Evolutionary conservation across 2,888 invertebrate genomes (phyloP).

Genomic region (Scaptomyza tumidula): DNA sequence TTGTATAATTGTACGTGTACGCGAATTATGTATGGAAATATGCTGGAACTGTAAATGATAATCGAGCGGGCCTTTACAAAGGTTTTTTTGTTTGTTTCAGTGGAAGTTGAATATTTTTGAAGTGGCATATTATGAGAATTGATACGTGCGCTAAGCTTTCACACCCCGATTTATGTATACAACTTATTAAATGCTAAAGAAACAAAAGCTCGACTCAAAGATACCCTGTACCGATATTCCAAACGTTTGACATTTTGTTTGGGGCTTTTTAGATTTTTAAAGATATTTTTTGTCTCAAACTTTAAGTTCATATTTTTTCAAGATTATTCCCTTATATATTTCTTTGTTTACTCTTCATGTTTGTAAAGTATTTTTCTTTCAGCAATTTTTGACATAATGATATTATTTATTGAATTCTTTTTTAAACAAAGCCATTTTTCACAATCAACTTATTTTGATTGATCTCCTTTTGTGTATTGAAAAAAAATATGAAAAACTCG

Average conservation of each 20-base stretch:
- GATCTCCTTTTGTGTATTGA: too few relatives aligned
- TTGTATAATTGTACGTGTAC: slow-evolving; percentile 43
- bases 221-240: too few relatives aligned
- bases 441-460: too few relatives aligned
- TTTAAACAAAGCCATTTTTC: neutral
- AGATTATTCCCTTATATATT: too few relatives aligned
- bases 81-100: neutral
- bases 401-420: too few relatives aligned
- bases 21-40: slow-evolving; percentile 35
- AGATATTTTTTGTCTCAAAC: too few relatives aligned
- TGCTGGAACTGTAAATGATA: neutral
- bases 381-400: too few relatives aligned
- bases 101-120: slow-evolving; percentile 2
- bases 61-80: neutral
- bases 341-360: too few relatives aligned
- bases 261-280: too few relatives aligned
- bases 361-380: too few relatives aligned
- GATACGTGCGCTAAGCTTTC: slow-evolving; percentile 1
- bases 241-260: too few relatives aligned
- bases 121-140: neutral
- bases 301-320: too few relatives aligned
- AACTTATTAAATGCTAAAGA: neutral
- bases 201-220: neutral
- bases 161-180: slow-evolving; percentile 26
- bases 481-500: neutral